A percentile compares a stretch with the other conserved stretches of the same genome.
These are phyloP conservation scores for Trachymyrmex septentrionalis DNA, from an alignment of 1,140 invertebrate genomes.

Conservation along the genomic window DNA sequence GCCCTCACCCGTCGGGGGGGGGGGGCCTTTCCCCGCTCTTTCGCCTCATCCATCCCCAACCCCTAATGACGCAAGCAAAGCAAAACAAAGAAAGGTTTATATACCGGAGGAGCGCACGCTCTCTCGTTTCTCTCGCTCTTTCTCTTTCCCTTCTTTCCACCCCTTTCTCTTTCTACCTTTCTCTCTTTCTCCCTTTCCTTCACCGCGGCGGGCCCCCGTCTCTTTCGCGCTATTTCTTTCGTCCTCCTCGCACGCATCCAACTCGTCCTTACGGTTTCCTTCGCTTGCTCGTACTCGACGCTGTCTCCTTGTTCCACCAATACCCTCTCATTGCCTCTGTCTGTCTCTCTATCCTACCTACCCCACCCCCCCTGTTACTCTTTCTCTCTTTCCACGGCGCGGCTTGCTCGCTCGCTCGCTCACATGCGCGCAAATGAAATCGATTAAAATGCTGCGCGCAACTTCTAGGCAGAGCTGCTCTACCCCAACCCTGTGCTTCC, in stretches of 20 bases:
- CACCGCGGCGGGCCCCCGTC: conserved; percentile 42
- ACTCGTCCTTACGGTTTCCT: conserved; percentile 53
- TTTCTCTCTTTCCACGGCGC: conserved; percentile 63
- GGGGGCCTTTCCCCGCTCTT: conserved; percentile 59
- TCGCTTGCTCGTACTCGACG: conserved; percentile 37
- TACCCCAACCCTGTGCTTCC: conserved; percentile 68
- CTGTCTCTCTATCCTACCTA: conserved; percentile 77
- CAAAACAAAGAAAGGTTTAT: conserved; percentile 87
- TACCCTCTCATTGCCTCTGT: conserved; percentile 63
- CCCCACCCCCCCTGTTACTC: conserved; percentile 53
- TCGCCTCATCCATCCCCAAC: conserved; percentile 79
- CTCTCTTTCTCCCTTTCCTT: conserved; percentile 52
- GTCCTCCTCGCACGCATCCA: conserved; percentile 61
- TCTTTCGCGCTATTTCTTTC: conserved; percentile 66
- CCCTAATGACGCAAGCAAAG: conserved; percentile 86
- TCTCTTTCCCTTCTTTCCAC: conserved; percentile 64
- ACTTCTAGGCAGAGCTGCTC: conserved; percentile 83
- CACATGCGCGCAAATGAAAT: conserved; percentile 87
- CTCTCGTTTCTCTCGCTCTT: conserved; percentile 49
- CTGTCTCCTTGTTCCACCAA: conserved; percentile 39
- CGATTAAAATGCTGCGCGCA: conserved; percentile 87
- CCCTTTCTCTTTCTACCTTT: conserved; percentile 61
- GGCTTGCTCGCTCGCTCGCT: conserved; percentile 83
- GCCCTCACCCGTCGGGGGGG: conserved; percentile 77
- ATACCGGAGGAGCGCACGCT: conserved; percentile 79